These are phyloP conservation scores for Zoanthus gigantus DNA, from an alignment of 92 coral and sea anemone species.

Conservation along the genomic window DNA sequence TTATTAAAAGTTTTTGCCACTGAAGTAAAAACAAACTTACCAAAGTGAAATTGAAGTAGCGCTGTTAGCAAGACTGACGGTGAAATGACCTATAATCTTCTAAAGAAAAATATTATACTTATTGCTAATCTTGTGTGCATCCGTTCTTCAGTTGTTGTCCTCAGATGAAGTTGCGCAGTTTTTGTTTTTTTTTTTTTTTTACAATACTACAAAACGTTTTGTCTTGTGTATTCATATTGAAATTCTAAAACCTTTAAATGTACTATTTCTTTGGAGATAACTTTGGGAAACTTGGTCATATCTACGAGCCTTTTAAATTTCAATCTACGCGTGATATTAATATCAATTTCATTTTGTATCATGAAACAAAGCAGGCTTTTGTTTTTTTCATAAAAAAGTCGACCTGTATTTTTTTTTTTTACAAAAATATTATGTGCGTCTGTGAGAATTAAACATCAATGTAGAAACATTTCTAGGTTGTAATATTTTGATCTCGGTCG, in stretches of 20 bases:
- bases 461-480: no score
- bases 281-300: neutral
- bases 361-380: no score
- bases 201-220: neutral
- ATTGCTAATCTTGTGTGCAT: neutral
- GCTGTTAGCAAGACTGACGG: neutral
- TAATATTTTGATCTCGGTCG: no score
- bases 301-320: no score
- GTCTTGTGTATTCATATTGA: neutral
- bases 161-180: neutral
- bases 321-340: no score
- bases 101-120: neutral
- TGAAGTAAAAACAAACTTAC: constrained; percentile 37
- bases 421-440: no score
- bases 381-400: no score
- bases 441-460: no score
- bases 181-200: neutral
- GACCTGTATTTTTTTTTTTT: no score
- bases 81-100: neutral
- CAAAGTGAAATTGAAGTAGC: constrained; percentile 20
- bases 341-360: no score
- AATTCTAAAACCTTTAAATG: neutral
- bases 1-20: constrained; percentile 29
- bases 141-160: neutral
- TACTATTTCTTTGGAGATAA: neutral